Base-by-base conservation (phyloP, 2,797 vertebrate species). In the Onychomys arenicola region DNA sequence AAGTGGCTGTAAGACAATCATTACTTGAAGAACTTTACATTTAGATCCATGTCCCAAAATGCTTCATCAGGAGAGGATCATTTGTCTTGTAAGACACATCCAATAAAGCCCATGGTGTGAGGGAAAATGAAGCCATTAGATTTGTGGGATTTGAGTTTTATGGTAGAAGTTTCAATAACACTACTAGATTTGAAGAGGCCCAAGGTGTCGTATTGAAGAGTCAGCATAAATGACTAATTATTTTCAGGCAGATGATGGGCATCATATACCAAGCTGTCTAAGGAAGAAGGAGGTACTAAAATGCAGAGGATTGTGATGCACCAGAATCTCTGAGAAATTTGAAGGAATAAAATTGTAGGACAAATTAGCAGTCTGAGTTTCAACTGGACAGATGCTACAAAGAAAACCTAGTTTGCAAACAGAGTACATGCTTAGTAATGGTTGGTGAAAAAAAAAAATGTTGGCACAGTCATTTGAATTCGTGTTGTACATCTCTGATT, bases 91-190 rank as follows among this genome's bases (percentile, higher is more conserved):
- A 96, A 94, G 55, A 94, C 32, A 89, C 67, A 90, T 52, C 10
- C 43, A 65, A 90, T 84, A 96, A 94, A 90, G n/a, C 37, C 55
- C 87, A 71, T 81, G 49, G 52, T 78, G 6, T 94, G 92, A 96
- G 40, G 19, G 69, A 77, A 97, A 96, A 96, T 81, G 59, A 93
- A 84, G 77, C 55, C 76, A 90, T 93, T 96, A 67, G 76, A 93
- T 94, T 96, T 96, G 52, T 27, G 49, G 59, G 96, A 94, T 90
- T 90, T 91, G 82, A 96, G 52, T 95, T 89, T 89, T 94, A 96
- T 77, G 52, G 76, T 29, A 84, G n/a, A 96, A 90, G 83, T 78
- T 96, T 94, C 95, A 96, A 84, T 97, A 95, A 82, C 29, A 88
- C 52, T 46, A 75, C 37, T 75, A 77, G 63, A 96, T 77, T 75